Base-by-base conservation (phyloP, 1,140 invertebrate genomes). In the Tribolium castaneum region DNA sequence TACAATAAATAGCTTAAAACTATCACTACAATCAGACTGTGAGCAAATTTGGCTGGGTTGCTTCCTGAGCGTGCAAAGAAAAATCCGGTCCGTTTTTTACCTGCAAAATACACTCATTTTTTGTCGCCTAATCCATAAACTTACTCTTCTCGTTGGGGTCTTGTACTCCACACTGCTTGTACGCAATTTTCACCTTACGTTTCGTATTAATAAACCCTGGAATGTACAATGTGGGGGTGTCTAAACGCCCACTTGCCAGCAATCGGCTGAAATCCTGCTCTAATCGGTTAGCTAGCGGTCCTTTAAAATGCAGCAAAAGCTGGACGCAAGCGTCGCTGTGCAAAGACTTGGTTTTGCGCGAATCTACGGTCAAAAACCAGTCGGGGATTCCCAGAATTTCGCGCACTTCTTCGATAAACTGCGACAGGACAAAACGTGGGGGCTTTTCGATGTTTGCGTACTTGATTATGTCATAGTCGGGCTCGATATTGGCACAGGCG, bases 401-500 rank as follows among this genome's bases (percentile, higher is more conserved):
- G 52, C 95, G 90, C 1, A 97, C 89, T 80, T 96, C 94, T 78
- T 94, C 92, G 78, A 98, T 90, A 87, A 98, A 98, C 87, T 94
- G 92, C 0, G 93, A 97, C 94, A 95, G 89, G 12, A 96, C 94
- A 85, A 98, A 98, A 86, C 94, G 89, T 1, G 95, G 95, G 52
- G 94, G 93, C 86, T 94, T 95, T 83, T 93, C 92, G 13, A 98
- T 92, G 83, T 96, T 97, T 0, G 94, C 93, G 86, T 95, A 97
- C 86, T 96, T 97, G 49, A 97, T 92, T 59, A 97, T 95, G 86
- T 97, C 94, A 85, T 95, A 92, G 86, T 98, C 96, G 0, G 95
- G 94, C 82, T 94, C 92, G 76, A 98, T 96, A 85, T 98, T 98
- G 52, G 96, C 95, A 87, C 97, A 98, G 7, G 96, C 96, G 84